Base-by-base conservation (phyloP, 1,140 invertebrate genomes). In the Paracyclopina nana region DNA sequence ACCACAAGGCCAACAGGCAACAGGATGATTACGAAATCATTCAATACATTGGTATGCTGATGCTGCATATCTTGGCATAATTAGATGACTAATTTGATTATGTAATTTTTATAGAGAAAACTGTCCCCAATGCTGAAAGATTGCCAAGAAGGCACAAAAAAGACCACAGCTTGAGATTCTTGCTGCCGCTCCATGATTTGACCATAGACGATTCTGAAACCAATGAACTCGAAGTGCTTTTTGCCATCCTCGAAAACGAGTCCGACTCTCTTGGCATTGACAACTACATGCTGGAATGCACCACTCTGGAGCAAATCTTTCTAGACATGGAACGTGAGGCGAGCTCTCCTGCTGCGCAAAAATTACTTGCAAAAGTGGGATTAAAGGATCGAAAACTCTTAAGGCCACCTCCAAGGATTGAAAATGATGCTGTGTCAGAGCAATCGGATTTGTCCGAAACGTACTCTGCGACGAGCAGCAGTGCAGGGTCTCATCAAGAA, bases 211-310 rank as follows among this genome's bases (percentile, higher is more conserved):
- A 71, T 53, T 64, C 69, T 52, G 65, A 62, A 9, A 61, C 61
- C 11, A 73, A 75, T 55, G 43, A 71, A 0, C 62, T 62, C 51
- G 61, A 62, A 48, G 38, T 50, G 5, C 60, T 75, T 14, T 72
- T 76, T 55, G 54, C 58, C 14, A 60, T 60, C 24, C 56, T 76
- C 14, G 72, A 76, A 53, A 54, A 50, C 6, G 61, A 62, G 24
- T 54, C 68, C 45, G 42, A 59, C 0, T 57, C 62, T 11, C 55
- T 74, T 4, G 63, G 62, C 4, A 60, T 75, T 9, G 62, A 62
- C 4, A 70, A 66, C 48, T 76, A 72, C 60, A 74, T 72, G 16
- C 65, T 77, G 22, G 72, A 71, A 9, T 73, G 73, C 48, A 73
- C 74, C 1, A 70, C 69, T 16, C 57, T 76, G 8, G 75, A 76